These are phyloP conservation scores for Chiridota heheva DNA, from an alignment of 35 echinoderm and acorn worm species.

Conservation along the genomic window DNA sequence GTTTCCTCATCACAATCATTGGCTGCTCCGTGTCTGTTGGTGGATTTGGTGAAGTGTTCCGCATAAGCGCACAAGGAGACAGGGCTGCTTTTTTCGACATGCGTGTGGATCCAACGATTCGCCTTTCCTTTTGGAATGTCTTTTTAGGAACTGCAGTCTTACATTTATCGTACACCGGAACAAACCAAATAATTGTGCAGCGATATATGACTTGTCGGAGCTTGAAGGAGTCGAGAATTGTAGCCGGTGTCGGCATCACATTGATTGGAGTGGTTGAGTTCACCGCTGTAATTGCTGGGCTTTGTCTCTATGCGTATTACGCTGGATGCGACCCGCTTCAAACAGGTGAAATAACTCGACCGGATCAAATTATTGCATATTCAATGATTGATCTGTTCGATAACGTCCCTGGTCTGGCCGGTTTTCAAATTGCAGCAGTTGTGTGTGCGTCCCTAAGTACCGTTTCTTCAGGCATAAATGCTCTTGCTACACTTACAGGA, in stretches of 20 bases:
- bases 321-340: constrained; percentile 17
- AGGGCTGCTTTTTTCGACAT: neutral
- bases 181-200: constrained; percentile 22
- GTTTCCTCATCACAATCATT: neutral
- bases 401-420: neutral
- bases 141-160: constrained; percentile 3
- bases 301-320: constrained; percentile 22
- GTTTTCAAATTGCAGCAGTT: neutral
- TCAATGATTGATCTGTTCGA: constrained; percentile 2
- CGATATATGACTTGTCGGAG: constrained; percentile 18
- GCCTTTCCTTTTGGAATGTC: constrained; percentile 26
- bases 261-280: neutral
- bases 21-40: neutral
- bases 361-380: constrained; percentile 23
- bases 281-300: neutral
- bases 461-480: constrained; percentile 35
- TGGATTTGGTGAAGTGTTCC: neutral
- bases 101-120: constrained; percentile 5
- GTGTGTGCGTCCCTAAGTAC: constrained; percentile 11
- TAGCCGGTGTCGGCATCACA: neutral
- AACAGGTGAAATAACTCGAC: neutral
- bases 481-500: constrained; percentile 23
- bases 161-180: neutral
- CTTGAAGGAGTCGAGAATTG: neutral
- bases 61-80: neutral